Evolutionary conservation across 2,888 invertebrate species (phyloP).

Genomic region (Cheilosia vulpina): DNA sequence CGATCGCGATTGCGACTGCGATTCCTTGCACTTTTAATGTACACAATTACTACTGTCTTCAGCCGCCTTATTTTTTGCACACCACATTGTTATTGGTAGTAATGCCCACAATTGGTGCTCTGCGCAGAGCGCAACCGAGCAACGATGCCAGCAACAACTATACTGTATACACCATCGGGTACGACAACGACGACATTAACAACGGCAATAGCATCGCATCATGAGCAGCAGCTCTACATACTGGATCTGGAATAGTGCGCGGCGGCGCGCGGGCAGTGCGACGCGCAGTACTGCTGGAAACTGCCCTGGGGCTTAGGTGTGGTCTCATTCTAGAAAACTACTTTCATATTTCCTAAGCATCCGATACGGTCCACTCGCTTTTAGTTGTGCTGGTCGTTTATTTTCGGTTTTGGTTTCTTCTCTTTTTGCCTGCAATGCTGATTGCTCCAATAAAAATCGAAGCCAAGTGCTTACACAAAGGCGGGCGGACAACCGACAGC

Average conservation of each 20-base stretch:
- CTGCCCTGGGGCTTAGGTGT: constrained; percentile 78
- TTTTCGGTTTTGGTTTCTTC: constrained; percentile 74
- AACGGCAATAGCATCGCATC: constrained; percentile 70
- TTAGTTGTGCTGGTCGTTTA: constrained; percentile 72
- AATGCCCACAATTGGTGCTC: constrained; percentile 73
- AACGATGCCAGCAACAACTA: constrained; percentile 26
- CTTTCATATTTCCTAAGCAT: constrained; percentile 80
- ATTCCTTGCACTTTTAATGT: constrained; percentile 75
- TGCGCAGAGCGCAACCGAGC: constrained; percentile 54
- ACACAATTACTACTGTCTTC: constrained; percentile 76
- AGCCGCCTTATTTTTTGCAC: constrained; percentile 75
- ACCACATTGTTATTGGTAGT: constrained; percentile 73
- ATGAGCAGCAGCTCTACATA: constrained; percentile 76
- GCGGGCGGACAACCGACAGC: constrained; percentile 74
- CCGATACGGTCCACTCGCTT: constrained; percentile 77
- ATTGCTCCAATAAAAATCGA: constrained; percentile 75
- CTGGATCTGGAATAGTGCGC: constrained; percentile 44
- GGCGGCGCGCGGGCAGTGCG: constrained; percentile 13
- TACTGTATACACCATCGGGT: constrained; percentile 14
- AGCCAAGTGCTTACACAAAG: constrained; percentile 75
- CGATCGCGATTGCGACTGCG: constrained; percentile 66
- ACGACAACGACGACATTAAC: constrained; percentile 65
- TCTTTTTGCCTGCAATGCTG: constrained; percentile 69
- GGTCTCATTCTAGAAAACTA: constrained; percentile 81
- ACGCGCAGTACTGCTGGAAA: constrained; percentile 49